phyloP scores from a whole-genome alignment of 2,797 vertebrate species.

The Cygnus olor region DNA sequence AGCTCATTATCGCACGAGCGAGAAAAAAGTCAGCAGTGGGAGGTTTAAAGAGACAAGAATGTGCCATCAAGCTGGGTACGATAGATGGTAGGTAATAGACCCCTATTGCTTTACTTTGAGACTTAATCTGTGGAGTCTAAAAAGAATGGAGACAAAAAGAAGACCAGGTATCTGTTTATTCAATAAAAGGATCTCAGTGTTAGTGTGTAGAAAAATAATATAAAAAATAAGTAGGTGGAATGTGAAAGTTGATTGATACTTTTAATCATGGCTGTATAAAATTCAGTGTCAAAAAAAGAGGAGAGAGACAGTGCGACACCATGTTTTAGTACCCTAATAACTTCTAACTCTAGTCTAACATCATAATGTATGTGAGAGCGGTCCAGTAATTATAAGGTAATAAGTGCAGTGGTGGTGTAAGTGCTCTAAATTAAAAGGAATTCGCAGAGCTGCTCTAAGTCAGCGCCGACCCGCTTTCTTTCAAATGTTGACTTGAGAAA shows the following conservation, averaged over 20 bases:
- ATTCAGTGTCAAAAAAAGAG: constrained; percentile 49
- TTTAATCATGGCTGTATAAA: constrained; percentile 69
- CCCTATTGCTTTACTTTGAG: not conserved
- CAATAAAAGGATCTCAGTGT: not conserved
- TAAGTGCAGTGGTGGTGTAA: constrained; percentile 81
- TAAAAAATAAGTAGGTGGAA: not conserved
- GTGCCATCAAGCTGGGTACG: not conserved
- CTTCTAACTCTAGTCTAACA: constrained; percentile 75
- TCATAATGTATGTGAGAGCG: constrained; percentile 78
- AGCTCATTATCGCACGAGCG: not conserved
- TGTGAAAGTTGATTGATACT: constrained; percentile 65
- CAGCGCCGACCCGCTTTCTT: constrained; percentile 78
- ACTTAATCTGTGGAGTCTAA: not conserved
- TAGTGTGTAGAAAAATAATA: not conserved
- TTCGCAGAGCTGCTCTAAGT: constrained; percentile 80
- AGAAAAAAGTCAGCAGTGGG: not conserved
- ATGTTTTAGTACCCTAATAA: constrained; percentile 82
- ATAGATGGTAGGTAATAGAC: not conserved
- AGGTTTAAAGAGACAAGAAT: not conserved
- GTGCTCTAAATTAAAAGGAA: constrained; percentile 85
- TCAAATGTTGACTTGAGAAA: constrained; percentile 81
- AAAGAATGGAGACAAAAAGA: not conserved
- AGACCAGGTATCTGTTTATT: not conserved
- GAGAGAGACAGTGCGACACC: constrained; percentile 56
- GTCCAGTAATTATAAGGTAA: constrained; percentile 83